These are phyloP conservation scores for Benthosema pterotum DNA, from an alignment of 2,797 vertebrate genomes.

Conservation along the genomic window DNA sequence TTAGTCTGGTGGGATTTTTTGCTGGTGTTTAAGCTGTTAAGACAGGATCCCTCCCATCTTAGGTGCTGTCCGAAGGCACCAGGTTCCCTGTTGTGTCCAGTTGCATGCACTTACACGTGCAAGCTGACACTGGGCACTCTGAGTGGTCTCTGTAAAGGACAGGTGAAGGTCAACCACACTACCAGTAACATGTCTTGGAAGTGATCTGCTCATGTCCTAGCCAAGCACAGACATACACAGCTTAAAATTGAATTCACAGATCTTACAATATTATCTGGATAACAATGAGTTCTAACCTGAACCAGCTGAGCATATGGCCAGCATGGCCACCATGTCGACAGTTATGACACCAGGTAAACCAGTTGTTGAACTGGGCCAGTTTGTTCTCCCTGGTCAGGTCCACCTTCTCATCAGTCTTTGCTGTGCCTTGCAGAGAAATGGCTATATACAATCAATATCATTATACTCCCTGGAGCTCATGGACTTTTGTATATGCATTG, in stretches of 20 bases:
- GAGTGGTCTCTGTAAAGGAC: slow-evolving; percentile 88
- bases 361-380: slow-evolving; percentile 98
- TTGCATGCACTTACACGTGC: slow-evolving; percentile 98
- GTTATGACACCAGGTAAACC: slow-evolving; percentile 99
- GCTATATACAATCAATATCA: slow-evolving; percentile 11
- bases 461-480: neutral
- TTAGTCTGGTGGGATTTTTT: slow-evolving; percentile 24
- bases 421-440: slow-evolving; percentile 82
- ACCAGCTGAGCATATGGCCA: slow-evolving; percentile 99
- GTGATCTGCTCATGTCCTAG: neutral
- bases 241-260: neutral
- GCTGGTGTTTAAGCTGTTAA: slow-evolving; percentile 47
- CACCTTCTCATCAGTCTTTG: slow-evolving; percentile 95
- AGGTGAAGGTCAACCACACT: slow-evolving; percentile 1
- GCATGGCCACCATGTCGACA: slow-evolving; percentile 97
- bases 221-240: neutral
- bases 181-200: neutral
- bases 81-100: slow-evolving; percentile 98
- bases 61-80: slow-evolving; percentile 91
- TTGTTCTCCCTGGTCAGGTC: slow-evolving; percentile 97
- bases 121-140: slow-evolving; percentile 96
- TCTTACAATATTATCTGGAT: neutral
- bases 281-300: slow-evolving; percentile 83
- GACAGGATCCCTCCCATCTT: slow-evolving; percentile 43
- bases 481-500: neutral